Evolutionary conservation across 2,113 vertebrate species (phyloP).

Genomic region (Dipodomys merriami): DNA sequence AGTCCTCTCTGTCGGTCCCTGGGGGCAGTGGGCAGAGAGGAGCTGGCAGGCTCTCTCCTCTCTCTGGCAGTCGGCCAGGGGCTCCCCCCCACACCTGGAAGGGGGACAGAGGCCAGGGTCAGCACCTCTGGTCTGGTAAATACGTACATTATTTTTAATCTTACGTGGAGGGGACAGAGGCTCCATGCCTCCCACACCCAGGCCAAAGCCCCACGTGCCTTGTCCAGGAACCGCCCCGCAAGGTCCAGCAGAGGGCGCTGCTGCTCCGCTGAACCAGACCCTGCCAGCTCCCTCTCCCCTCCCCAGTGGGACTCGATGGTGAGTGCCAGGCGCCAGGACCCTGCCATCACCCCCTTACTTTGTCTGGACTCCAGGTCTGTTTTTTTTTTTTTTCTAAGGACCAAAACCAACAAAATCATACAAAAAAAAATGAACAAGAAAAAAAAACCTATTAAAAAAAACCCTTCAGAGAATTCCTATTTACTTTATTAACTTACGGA

Average conservation of each 20-base stretch:
- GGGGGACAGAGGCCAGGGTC: background rate
- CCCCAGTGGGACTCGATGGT: background rate
- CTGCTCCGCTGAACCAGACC: background rate
- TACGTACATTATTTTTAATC: constrained; percentile 41
- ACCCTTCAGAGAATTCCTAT: constrained; percentile 82
- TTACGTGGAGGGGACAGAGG: background rate
- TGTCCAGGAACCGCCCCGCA: constrained; percentile 65
- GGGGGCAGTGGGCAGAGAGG: constrained; percentile 59
- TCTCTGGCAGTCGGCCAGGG: constrained; percentile 43
- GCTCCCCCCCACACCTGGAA: background rate
- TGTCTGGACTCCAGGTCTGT: constrained; percentile 56
- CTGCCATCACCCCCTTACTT: constrained; percentile 10
- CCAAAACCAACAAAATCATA: constrained; percentile 74
- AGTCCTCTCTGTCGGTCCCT: constrained; percentile 66
- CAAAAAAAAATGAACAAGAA: constrained; percentile 19
- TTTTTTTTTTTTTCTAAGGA: constrained; percentile 83
- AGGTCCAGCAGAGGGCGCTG: constrained; percentile 61
- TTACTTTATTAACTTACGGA: constrained; percentile 86
- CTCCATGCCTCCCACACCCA: constrained; percentile 64
- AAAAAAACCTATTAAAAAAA: constrained; percentile 69
- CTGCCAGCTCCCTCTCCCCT: background rate
- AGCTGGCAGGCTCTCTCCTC: constrained; percentile 72
- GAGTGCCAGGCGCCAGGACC: background rate
- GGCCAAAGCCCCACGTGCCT: constrained; percentile 82
- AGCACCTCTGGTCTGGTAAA: constrained; percentile 60